These are phyloP conservation scores for Gephyroberyx darwinii DNA, from an alignment of 2,797 vertebrate genomes.

Conservation along the genomic window DNA sequence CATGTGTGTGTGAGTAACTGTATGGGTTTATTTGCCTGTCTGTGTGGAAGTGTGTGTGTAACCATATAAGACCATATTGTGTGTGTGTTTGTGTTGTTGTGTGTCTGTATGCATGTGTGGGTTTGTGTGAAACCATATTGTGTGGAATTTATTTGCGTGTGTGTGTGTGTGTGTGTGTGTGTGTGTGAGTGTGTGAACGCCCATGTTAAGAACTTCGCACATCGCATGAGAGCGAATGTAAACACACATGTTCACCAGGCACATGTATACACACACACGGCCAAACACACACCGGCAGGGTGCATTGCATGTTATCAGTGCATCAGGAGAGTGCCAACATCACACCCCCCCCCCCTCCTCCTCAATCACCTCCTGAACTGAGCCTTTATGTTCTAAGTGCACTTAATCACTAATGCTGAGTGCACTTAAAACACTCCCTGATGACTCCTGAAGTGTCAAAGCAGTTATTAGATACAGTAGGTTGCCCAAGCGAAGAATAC, in stretches of 20 bases:
- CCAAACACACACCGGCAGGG: background rate
- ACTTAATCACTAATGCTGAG: slow-evolving; percentile 63
- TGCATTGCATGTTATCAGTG: slow-evolving; percentile 42
- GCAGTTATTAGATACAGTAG: slow-evolving; percentile 31
- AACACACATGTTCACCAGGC: slow-evolving; percentile 57
- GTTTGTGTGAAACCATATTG: background rate
- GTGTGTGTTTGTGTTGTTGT: background rate
- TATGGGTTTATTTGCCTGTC: background rate
- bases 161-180: background rate
- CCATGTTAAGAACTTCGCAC: slow-evolving; percentile 27
- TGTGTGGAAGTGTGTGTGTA: background rate
- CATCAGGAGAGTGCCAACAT: slow-evolving; percentile 40
- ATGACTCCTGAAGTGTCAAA: slow-evolving; percentile 51
- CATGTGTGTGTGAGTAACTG: background rate
- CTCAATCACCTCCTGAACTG: slow-evolving; percentile 41
- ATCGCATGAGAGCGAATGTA: slow-evolving; percentile 57
- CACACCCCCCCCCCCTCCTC: slow-evolving; percentile 25
- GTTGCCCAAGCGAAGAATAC: slow-evolving; percentile 6
- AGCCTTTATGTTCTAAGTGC: slow-evolving; percentile 56
- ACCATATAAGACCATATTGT: background rate
- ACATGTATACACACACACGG: slow-evolving; percentile 6
- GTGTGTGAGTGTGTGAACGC: background rate
- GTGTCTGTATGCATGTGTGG: background rate
- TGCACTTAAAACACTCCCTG: slow-evolving; percentile 61
- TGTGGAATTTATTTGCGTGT: background rate